phyloP scores from a whole-genome alignment of 30 jellyfish, hydroid and myxozoan species.

The Phacellophora camtschatica region DNA sequence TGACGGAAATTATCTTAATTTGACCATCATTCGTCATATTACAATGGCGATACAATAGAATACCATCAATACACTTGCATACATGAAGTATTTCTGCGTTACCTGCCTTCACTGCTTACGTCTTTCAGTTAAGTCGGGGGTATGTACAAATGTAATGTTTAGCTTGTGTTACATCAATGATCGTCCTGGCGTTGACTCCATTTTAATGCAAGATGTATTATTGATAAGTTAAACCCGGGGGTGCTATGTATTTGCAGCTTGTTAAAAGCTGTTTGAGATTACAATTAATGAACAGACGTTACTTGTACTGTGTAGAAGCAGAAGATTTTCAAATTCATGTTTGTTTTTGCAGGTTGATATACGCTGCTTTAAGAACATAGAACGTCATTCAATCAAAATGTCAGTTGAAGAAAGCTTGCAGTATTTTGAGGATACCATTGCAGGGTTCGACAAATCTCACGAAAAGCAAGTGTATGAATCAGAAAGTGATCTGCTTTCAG shows the following conservation, averaged over 20 bases:
- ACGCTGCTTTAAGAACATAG: not conserved
- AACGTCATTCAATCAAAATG: not conserved
- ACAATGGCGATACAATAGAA: not conserved
- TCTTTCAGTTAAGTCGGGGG: too few relatives aligned
- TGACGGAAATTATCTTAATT: too few relatives aligned
- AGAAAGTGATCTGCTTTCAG: slow-evolving; percentile 66
- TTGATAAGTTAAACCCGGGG: too few relatives aligned
- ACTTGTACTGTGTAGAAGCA: too few relatives aligned
- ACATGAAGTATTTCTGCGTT: not conserved
- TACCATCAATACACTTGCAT: slow-evolving; percentile 14
- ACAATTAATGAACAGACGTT: too few relatives aligned
- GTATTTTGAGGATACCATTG: slow-evolving; percentile 40
- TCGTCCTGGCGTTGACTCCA: too few relatives aligned
- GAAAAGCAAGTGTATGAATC: slow-evolving; percentile 35
- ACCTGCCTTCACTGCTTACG: not conserved
- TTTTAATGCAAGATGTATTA: too few relatives aligned
- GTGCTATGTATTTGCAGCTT: too few relatives aligned
- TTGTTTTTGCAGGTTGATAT: slow-evolving; percentile 7
- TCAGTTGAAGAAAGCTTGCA: slow-evolving; percentile 58
- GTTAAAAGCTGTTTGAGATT: too few relatives aligned
- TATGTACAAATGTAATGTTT: too few relatives aligned
- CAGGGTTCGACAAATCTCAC: slow-evolving; percentile 14
- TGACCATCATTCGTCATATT: not conserved
- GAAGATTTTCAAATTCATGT: not conserved
- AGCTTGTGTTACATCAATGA: too few relatives aligned